Conservation (phyloP, 2,888 invertebrate genomes). For the Odontocolon sp. region DNA sequence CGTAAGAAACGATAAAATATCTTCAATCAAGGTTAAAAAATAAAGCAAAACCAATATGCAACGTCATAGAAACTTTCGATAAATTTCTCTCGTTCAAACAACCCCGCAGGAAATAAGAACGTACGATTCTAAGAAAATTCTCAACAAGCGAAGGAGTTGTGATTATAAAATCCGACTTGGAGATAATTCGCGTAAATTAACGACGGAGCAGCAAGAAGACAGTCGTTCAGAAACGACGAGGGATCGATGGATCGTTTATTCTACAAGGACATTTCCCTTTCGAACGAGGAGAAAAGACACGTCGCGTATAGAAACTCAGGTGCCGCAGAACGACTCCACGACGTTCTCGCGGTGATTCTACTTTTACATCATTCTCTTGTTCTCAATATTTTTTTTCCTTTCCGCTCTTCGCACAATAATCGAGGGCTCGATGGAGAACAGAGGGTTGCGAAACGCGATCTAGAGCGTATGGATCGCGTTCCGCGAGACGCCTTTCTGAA, state of each 20-base stretch:
- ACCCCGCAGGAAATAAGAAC: not conserved
- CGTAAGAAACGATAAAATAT: too few species aligned
- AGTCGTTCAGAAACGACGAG: slow-evolving; percentile 5
- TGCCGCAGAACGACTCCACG: slow-evolving; percentile 30
- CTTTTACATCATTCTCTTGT: slow-evolving; percentile 44
- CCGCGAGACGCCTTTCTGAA: too few species aligned
- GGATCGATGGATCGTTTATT: slow-evolving; percentile 38
- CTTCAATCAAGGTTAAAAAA: too few species aligned
- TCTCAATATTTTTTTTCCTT: slow-evolving; percentile 29
- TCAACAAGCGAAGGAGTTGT: not conserved
- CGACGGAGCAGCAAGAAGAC: not conserved
- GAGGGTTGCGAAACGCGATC: slow-evolving; percentile 28
- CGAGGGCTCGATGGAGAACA: slow-evolving; percentile 41
- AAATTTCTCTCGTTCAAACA: not conserved
- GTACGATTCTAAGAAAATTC: not conserved
- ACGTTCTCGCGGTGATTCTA: slow-evolving; percentile 35
- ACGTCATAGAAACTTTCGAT: not conserved
- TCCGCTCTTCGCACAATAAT: slow-evolving; percentile 20
- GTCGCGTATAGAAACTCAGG: slow-evolving; percentile 16
- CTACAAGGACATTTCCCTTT: slow-evolving; percentile 55
- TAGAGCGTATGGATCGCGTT: not conserved
- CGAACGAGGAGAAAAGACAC: slow-evolving; percentile 37
- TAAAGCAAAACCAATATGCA: too few species aligned
- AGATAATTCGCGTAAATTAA: not conserved
- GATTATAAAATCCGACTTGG: not conserved